Conservation (phyloP, 1,140 invertebrate genomes). For the Oedothorax gibbosus region DNA sequence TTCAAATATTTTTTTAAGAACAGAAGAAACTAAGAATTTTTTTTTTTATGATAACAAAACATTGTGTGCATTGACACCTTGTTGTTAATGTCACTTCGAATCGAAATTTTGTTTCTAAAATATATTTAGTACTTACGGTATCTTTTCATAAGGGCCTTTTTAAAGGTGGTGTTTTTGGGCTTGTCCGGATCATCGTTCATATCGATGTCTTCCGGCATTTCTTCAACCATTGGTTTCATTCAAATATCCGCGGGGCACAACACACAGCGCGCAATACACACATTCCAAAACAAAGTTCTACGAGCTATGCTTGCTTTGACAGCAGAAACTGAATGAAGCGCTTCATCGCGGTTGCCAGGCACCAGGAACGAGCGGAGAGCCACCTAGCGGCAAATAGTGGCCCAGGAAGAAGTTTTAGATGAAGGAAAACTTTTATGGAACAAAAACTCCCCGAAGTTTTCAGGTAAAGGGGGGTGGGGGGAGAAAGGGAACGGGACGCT, state of each 20-base stretch:
- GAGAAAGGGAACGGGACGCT: background rate
- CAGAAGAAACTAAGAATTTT: no score
- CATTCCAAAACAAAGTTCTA: background rate
- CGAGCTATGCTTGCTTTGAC: background rate
- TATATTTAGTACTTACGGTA: conserved; percentile 79
- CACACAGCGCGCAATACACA: background rate
- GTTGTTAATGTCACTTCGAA: no score
- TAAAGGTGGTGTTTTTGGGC: conserved; percentile 72
- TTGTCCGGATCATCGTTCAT: conserved; percentile 42
- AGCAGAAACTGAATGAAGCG: background rate
- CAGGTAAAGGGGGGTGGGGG: no score
- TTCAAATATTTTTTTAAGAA: no score
- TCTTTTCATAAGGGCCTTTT: conserved; percentile 89
- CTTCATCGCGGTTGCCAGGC: background rate
- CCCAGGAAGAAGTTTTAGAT: no score
- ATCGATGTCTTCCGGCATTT: conserved; percentile 50
- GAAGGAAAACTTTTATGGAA: no score
- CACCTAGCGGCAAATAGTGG: conserved; percentile 21
- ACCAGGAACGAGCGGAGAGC: conserved; percentile 18
- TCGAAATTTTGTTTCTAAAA: no score
- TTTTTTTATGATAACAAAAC: no score
- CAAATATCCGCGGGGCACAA: background rate
- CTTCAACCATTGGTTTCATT: background rate
- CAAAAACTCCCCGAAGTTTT: no score
- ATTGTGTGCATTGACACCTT: no score